phyloP scores from a whole-genome alignment of 2,888 invertebrate species.

The Glomeris marginata region DNA sequence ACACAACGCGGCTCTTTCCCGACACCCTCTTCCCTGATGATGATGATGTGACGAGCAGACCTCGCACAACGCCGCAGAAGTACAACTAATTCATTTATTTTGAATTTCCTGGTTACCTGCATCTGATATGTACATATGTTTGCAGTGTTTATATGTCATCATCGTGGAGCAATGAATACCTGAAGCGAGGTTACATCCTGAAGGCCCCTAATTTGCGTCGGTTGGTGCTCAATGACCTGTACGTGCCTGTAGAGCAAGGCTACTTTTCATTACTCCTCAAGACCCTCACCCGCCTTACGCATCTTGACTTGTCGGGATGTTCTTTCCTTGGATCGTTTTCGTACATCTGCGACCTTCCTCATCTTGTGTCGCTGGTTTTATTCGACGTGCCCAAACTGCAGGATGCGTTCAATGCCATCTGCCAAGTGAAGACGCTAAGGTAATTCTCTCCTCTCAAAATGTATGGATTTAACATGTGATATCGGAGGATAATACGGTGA shows the following conservation, averaged over 20 bases:
- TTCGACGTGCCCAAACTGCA: constrained; percentile 60
- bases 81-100: neutral
- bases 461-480: neutral
- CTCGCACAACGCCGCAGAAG: too few species aligned
- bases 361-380: constrained; percentile 57
- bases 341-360: constrained; percentile 47
- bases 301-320: constrained; percentile 57
- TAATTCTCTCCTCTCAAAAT: constrained; percentile 21
- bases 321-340: constrained; percentile 46
- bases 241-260: constrained; percentile 17
- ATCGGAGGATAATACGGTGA: neutral
- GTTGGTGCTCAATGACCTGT: constrained; percentile 40
- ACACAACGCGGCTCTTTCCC: constrained; percentile 45
- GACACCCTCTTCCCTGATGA: constrained; percentile 13
- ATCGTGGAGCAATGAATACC: neutral
- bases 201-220: constrained; percentile 43
- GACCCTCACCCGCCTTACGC: constrained; percentile 44
- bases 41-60: constrained; percentile 3
- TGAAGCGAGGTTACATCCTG: constrained; percentile 24
- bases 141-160: too few species aligned
- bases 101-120: neutral
- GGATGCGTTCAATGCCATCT: constrained; percentile 33
- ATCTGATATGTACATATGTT: neutral
- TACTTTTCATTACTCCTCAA: constrained; percentile 41
- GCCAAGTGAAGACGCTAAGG: constrained; percentile 36